These are phyloP conservation scores for Scytalopus superciliaris DNA, from an alignment of 2,113 vertebrate species.

Conservation along the genomic window DNA sequence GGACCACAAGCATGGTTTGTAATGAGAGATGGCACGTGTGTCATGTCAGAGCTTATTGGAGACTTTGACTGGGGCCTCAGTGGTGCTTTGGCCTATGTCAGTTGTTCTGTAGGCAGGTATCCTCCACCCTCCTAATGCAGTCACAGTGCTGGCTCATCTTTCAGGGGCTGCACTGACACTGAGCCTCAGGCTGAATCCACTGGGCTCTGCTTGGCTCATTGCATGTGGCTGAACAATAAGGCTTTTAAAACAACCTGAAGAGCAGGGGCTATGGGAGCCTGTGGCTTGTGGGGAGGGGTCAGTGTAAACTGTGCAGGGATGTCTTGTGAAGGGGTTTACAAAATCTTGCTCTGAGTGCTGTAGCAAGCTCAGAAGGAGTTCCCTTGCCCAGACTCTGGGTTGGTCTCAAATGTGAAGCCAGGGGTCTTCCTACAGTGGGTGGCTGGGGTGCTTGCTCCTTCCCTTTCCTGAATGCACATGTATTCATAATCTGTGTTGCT, in stretches of 20 bases:
- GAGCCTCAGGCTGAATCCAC: background rate
- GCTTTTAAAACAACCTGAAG: background rate
- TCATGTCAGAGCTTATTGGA: background rate
- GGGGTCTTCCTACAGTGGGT: background rate
- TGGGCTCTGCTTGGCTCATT: background rate
- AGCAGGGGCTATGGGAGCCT: background rate
- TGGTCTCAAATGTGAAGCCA: background rate
- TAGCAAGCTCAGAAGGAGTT: background rate
- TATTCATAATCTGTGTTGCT: background rate
- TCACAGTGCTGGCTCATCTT: background rate
- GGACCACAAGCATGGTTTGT: background rate
- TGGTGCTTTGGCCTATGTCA: background rate
- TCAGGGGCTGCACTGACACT: background rate
- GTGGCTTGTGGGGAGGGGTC: background rate
- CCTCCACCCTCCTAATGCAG: background rate
- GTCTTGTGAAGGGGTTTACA: background rate
- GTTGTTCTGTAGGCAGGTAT: background rate
- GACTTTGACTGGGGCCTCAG: background rate
- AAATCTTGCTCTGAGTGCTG: background rate
- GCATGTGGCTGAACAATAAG: background rate
- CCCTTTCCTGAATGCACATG: background rate
- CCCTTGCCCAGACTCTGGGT: background rate
- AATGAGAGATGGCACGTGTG: background rate
- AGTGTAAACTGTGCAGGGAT: background rate
- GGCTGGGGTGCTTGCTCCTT: background rate